Conservation (phyloP, 2,888 invertebrate species). For the Eilema griseolum region DNA sequence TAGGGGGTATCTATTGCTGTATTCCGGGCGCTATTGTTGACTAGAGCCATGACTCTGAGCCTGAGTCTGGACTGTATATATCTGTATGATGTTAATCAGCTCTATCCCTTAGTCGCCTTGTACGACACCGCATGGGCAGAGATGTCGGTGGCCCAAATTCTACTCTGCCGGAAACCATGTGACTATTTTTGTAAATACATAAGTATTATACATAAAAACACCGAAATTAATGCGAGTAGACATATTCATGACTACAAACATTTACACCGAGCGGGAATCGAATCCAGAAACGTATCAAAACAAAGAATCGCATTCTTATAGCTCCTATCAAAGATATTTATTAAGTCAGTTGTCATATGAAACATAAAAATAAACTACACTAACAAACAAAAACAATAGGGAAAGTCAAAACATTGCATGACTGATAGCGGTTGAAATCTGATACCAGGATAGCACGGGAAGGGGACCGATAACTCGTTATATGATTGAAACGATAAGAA, state of each 20-base stretch:
- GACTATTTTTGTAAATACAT: too few species aligned
- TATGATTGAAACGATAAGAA: slow-evolving; percentile 24
- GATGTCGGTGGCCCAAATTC: too few species aligned
- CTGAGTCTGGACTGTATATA: too few species aligned
- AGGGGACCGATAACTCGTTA: slow-evolving; percentile 26
- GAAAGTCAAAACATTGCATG: slow-evolving; percentile 40
- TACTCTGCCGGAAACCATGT: too few species aligned
- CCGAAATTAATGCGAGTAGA: neutral
- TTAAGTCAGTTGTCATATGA: neutral
- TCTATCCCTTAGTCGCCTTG: too few species aligned
- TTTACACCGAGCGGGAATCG: neutral
- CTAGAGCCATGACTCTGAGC: too few species aligned
- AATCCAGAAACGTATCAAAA: neutral
- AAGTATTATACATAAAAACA: neutral
- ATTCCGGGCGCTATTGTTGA: too few species aligned
- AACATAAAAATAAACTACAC: slow-evolving; percentile 21
- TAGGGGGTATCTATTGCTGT: too few species aligned
- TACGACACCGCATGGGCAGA: too few species aligned
- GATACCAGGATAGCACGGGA: slow-evolving; percentile 35
- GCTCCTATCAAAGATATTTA: neutral
- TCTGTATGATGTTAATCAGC: too few species aligned
- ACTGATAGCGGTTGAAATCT: slow-evolving; percentile 31
- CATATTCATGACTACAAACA: neutral
- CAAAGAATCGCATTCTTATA: neutral
- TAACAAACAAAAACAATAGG: slow-evolving; percentile 8